Evolutionary conservation across 1,140 invertebrate genomes (phyloP).

Genomic region (Leptopilina clavipes): DNA sequence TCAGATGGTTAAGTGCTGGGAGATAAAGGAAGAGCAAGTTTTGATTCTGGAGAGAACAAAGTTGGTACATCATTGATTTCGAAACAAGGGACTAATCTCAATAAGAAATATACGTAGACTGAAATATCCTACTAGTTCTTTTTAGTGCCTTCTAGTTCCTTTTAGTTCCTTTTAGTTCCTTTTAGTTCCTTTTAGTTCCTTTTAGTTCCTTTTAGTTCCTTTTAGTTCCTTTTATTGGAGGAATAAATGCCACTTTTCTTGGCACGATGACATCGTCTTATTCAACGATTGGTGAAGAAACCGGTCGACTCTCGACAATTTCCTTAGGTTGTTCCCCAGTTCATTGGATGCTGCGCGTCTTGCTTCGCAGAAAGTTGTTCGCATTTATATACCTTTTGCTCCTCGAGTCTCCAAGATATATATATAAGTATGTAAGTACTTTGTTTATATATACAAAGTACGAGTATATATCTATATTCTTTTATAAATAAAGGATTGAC

Average conservation of each 20-base stretch:
- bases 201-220: no score
- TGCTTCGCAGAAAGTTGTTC: constrained; percentile 40
- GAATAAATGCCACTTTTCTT: constrained; percentile 28
- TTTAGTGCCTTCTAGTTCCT: no score
- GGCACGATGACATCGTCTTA: constrained; percentile 30
- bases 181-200: no score
- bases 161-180: no score
- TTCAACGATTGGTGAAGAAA: constrained; percentile 31
- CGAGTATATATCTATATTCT: background rate
- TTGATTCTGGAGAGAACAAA: no score
- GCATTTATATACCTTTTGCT: constrained; percentile 3
- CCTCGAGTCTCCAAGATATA: background rate
- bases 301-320: constrained; percentile 37
- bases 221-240: no score
- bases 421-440: no score
- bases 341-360: constrained; percentile 30
- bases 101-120: background rate
- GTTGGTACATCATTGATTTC: background rate
- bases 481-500: background rate
- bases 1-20: no score
- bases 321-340: constrained; percentile 26
- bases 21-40: no score
- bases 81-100: background rate
- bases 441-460: background rate
- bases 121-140: background rate